These are phyloP conservation scores for Oryzias curvinotus DNA, from an alignment of 2,113 vertebrate genomes.

Conservation along the genomic window DNA sequence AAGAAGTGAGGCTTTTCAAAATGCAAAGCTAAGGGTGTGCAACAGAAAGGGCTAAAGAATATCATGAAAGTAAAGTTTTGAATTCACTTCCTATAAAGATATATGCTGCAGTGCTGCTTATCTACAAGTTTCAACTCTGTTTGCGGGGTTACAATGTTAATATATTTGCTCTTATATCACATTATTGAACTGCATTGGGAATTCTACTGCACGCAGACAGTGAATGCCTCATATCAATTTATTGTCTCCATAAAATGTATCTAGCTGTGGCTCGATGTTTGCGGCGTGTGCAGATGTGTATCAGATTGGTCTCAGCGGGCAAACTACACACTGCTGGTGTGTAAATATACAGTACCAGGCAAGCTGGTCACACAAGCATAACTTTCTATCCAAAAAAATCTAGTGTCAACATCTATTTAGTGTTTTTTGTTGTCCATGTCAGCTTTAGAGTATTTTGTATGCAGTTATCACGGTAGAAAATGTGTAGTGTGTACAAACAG, in stretches of 20 bases:
- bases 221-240: conserved; percentile 17
- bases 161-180: conserved; percentile 15
- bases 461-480: conserved; percentile 17
- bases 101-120: no score
- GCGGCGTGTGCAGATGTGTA: conserved; percentile 30
- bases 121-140: conserved; percentile 4
- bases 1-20: conserved; percentile 9
- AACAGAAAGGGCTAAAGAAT: conserved; percentile 4
- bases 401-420: conserved; percentile 34
- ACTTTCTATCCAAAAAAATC: conserved; percentile 49
- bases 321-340: conserved; percentile 16
- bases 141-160: conserved; percentile 3
- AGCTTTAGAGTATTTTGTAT: conserved; percentile 7
- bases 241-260: conserved; percentile 34
- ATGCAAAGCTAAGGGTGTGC: conserved; percentile 10
- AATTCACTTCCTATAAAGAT: neutral
- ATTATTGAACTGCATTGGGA: conserved; percentile 17
- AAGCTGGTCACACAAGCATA: conserved; percentile 41
- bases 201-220: conserved; percentile 21
- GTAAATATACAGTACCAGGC: conserved; percentile 24
- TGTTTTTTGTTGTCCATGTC: conserved; percentile 13
- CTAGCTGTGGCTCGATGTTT: conserved; percentile 26
- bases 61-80: neutral
- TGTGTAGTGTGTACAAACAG: conserved; percentile 22
- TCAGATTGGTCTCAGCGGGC: conserved; percentile 29